Conservation (phyloP, 2,888 invertebrate genomes). For the Drosophila mimica region DNA sequence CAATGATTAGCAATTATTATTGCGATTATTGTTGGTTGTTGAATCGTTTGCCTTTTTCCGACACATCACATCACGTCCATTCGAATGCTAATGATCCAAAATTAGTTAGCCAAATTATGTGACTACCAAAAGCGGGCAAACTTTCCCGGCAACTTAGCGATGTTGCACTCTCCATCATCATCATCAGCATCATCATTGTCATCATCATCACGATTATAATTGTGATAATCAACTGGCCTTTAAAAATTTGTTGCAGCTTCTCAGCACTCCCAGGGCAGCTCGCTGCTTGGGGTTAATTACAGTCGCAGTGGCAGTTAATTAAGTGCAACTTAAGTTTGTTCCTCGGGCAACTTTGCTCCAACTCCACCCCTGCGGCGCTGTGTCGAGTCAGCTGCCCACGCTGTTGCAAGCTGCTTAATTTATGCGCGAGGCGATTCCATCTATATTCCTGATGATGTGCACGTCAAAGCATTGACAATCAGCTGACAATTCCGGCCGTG, state of each 20-base stretch:
- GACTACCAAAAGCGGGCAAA: constrained; percentile 41
- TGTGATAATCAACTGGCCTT: constrained; percentile 35
- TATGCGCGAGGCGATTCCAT: constrained; percentile 44
- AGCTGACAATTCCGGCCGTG: constrained; percentile 53
- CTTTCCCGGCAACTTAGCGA: constrained; percentile 39
- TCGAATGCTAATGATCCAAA: constrained; percentile 62
- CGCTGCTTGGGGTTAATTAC: constrained; percentile 62
- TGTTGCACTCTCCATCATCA: constrained; percentile 41
- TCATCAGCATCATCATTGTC: constrained; percentile 21
- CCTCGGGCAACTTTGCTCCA: constrained; percentile 5
- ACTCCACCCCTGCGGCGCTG: no score
- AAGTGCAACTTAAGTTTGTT: constrained; percentile 70
- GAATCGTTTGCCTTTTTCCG: background rate
- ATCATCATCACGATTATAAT: constrained; percentile 10
- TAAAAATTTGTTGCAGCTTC: constrained; percentile 31
- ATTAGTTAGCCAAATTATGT: constrained; percentile 69
- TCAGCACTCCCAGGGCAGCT: background rate
- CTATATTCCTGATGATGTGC: constrained; percentile 47
- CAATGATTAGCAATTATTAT: constrained; percentile 65
- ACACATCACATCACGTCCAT: constrained; percentile 38
- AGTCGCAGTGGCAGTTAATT: constrained; percentile 80
- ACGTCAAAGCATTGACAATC: constrained; percentile 71
- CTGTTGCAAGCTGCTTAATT: constrained; percentile 53
- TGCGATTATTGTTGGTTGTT: constrained; percentile 52
- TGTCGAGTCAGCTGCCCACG: background rate